Base-by-base conservation (phyloP, 1,140 invertebrate species). In the Pectinophora gossypiella region DNA sequence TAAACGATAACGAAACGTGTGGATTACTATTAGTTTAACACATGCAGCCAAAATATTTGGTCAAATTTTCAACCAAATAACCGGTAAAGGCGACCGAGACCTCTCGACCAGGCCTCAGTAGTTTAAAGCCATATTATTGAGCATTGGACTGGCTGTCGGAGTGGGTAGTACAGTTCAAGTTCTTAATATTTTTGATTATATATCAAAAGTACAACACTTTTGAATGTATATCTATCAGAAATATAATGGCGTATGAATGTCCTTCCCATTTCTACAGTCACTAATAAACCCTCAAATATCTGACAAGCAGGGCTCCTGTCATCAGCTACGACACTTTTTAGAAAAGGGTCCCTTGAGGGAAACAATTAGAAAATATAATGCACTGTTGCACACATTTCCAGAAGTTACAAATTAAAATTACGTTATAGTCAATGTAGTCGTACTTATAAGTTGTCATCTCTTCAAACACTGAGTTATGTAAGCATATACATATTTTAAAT, bases 261-360 rank as follows among this genome's bases (percentile, higher is more conserved):
- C 16, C 35, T 74, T 69, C 78, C 76, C 61, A 19, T 44, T 36
- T 56, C 52, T 62, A 72, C 81, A 79, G 61, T n/a, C n/a, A n/a
- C 56, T 19, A n/a, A 48, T 13, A 44, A 16, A 60, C 75, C 82
- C 78, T 85, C 80, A 42, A 64, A 69, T 80, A 75, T 85, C 82
- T 77, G 80, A 84, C 56, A 82, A 64, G 82, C 82, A 85, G 82
- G 66, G 59, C 59, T 73, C 78, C 78, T 79, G 67, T 84, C 80
- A 60, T 85, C 82, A 84, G 82, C 76, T 79, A 75, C 74, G 82
- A 75, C 67, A n/a, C n/a, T n/a, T n/a, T n/a, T n/a, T n/a, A 22
- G 10, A 18, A 19, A 52, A 16, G 52, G 51, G 55, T 61, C 63
- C 42, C 50, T 55, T 54, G 40, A 56, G 20, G 43, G 12, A 35